These are phyloP conservation scores for Pinna nobilis DNA, from an alignment of 1,140 invertebrate genomes.

Conservation along the genomic window DNA sequence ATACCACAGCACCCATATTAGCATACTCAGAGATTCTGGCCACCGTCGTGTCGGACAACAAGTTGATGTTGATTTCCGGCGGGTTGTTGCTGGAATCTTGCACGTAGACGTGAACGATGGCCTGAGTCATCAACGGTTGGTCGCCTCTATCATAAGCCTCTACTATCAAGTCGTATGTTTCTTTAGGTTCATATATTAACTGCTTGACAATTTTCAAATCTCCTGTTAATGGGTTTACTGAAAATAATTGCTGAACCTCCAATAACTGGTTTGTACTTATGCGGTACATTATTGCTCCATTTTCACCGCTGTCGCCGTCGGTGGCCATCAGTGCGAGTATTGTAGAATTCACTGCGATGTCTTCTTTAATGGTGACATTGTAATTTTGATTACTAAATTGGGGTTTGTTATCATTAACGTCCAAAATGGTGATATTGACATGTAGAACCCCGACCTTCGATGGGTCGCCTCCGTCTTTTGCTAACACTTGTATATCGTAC, in stretches of 20 bases:
- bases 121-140: constrained; percentile 43
- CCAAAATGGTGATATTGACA: constrained; percentile 51
- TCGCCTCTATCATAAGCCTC: constrained; percentile 54
- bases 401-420: constrained; percentile 78
- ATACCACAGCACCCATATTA: constrained; percentile 53
- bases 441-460: constrained; percentile 88
- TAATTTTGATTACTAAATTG: constrained; percentile 79
- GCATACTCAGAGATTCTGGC: constrained; percentile 54
- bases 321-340: constrained; percentile 51
- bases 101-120: constrained; percentile 45
- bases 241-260: constrained; percentile 88
- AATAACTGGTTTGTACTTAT: constrained; percentile 88
- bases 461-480: constrained; percentile 82
- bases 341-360: constrained; percentile 37
- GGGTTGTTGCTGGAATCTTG: constrained; percentile 54
- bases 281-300: constrained; percentile 79
- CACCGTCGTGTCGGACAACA: constrained; percentile 41
- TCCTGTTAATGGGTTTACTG: constrained; percentile 80
- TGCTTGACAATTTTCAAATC: constrained; percentile 38
- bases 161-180: constrained; percentile 46
- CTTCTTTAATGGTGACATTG: constrained; percentile 48
- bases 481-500: constrained; percentile 90
- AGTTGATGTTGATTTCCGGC: constrained; percentile 54
- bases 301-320: constrained; percentile 60
- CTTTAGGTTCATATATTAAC: constrained; percentile 40